A percentile compares a stretch with the other conserved stretches of the same genome.
Evolutionary conservation across 1,140 invertebrate genomes (phyloP).

Genomic region (Temnothorax longispinosus): DNA sequence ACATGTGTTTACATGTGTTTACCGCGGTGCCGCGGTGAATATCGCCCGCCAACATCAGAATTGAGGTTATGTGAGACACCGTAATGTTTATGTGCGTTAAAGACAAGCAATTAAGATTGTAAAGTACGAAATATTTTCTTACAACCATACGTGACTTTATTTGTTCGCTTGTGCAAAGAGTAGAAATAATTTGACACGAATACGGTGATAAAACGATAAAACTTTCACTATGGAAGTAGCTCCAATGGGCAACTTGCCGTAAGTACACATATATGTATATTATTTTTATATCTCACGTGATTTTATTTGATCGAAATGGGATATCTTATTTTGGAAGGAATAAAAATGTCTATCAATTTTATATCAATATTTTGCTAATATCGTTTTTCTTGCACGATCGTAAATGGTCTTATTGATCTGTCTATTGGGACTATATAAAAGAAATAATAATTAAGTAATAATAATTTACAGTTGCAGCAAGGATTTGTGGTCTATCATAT

Average conservation of each 20-base stretch:
- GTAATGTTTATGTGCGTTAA: neutral
- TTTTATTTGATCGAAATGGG: neutral
- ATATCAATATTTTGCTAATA: neutral
- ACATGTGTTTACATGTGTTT: no score
- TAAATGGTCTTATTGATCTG: constrained; percentile 10
- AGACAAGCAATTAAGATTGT: neutral
- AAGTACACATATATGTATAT: constrained; percentile 63
- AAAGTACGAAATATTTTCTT: neutral
- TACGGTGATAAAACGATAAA: neutral
- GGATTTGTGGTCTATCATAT: constrained; percentile 84
- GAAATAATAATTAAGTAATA: constrained; percentile 14
- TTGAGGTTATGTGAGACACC: constrained; percentile 34
- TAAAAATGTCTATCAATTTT: neutral
- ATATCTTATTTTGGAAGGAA: neutral
- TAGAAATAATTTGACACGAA: neutral
- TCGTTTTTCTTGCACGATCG: neutral
- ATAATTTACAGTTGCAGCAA: constrained; percentile 81
- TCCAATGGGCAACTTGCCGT: constrained; percentile 80
- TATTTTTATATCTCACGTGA: neutral
- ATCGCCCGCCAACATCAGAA: constrained; percentile 18
- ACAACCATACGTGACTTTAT: neutral
- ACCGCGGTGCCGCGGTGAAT: no score
- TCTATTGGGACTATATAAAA: neutral
- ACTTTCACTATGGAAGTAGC: constrained; percentile 67
- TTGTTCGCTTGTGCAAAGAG: neutral